Base-by-base conservation (phyloP, 1,140 invertebrate genomes). In the Branchinecta lindahli region DNA sequence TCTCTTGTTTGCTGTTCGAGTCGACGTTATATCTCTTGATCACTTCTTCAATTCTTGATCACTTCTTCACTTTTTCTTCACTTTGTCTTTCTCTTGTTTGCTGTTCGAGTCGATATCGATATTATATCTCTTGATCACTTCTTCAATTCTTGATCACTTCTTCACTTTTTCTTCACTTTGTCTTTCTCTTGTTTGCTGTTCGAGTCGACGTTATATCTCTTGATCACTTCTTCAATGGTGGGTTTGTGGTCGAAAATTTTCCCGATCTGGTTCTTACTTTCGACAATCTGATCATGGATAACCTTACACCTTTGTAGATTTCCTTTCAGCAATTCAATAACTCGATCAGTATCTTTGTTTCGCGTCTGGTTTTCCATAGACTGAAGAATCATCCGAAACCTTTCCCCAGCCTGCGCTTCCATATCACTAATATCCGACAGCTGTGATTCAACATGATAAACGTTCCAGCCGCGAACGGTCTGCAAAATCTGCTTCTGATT, bases 231-330 rank as follows among this genome's bases (percentile, higher is more conserved):
- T 12, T 86, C 85, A 44, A 96, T 90, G 74, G 89, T 87, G 46
- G 84, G 84, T 78, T 94, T 92, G 77, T 96, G 93, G 74, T 94
- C 90, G 76, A 96, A 90, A 70, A 97, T 88, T 76, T 91, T 88
- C 75, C 92, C 85, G 66, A 96, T 86, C 77, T 93, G 89, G 61
- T 84, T 83, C 74, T 88, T 87, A 0, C 92, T 88, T 79, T 96
- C 94, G 73, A 84, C 83, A 78, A 96, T 88, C 72, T 94, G 92
- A 79, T 96, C 94, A 69, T 88, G 88, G 46, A 96, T 90, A 66
- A 96, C 87, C 82, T 89, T 92, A 78, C 92, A 93, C 66, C 94
- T 84, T 80, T 98, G 94, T 76, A 96, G 89, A 80, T 96, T 96
- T 47, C 92, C 93, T 88, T 92, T 44, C 0, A 70, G 45, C 21